These are phyloP conservation scores for Patella caerulea DNA, from an alignment of 2,888 invertebrate genomes.

Conservation along the genomic window DNA sequence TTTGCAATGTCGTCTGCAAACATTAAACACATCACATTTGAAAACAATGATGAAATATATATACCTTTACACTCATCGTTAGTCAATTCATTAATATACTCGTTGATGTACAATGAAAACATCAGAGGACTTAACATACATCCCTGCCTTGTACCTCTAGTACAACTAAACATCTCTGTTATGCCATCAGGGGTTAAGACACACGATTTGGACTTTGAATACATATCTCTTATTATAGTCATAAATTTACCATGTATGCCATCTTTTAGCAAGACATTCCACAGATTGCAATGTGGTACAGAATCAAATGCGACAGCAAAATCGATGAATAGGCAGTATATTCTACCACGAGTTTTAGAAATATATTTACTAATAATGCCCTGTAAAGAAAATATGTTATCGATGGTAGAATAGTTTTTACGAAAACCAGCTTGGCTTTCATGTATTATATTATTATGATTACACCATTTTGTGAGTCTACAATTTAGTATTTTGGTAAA, in stretches of 20 bases:
- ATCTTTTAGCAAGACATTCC: neutral
- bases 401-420: constrained; percentile 6
- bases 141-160: constrained; percentile 6
- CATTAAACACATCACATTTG: too few species aligned
- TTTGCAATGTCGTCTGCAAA: constrained; percentile 25
- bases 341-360: neutral
- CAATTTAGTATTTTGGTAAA: constrained; percentile 1
- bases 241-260: neutral
- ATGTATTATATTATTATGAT: neutral
- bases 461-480: neutral
- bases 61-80: too few species aligned
- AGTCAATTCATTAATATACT: neutral
- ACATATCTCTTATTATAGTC: neutral
- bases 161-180: constrained; percentile 1
- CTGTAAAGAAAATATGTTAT: constrained; percentile 1
- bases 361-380: neutral
- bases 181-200: constrained; percentile 7
- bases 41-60: too few species aligned
- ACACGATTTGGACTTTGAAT: constrained; percentile 10
- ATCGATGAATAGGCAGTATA: constrained; percentile 6
- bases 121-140: constrained; percentile 11
- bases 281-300: neutral
- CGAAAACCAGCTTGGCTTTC: constrained; percentile 5
- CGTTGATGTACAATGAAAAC: constrained; percentile 1
- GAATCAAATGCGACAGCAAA: neutral